Evolutionary conservation across 1,140 invertebrate genomes (phyloP).

Genomic region (Tetranychus urticae): DNA sequence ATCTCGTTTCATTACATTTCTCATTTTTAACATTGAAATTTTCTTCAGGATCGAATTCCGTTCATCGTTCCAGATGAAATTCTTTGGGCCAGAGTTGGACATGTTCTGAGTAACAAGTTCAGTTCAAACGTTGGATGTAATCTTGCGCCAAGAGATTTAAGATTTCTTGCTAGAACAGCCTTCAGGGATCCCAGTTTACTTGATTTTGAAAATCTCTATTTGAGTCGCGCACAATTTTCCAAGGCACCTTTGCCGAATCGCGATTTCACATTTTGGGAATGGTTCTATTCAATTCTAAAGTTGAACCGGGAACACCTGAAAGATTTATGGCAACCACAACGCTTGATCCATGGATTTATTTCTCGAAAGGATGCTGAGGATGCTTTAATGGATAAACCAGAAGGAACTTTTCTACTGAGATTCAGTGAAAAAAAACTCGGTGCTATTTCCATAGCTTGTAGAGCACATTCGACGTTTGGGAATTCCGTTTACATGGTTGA

Average conservation of each 20-base stretch:
- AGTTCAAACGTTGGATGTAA: constrained; percentile 49
- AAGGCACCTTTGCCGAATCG: constrained; percentile 73
- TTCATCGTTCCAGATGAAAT: constrained; percentile 72
- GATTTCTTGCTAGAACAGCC: constrained; percentile 72
- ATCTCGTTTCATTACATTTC: too few relatives aligned
- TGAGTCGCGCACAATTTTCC: constrained; percentile 77
- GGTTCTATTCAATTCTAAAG: constrained; percentile 93
- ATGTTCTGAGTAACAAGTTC: constrained; percentile 73
- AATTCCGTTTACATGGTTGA: constrained; percentile 26
- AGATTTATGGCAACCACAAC: constrained; percentile 50
- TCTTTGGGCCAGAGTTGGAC: constrained; percentile 53
- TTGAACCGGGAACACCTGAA: constrained; percentile 74
- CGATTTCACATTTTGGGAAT: constrained; percentile 94
- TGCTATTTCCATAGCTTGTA: constrained; percentile 84
- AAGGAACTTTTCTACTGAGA: constrained; percentile 71
- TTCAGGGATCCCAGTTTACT: constrained; percentile 29
- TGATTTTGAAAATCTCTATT: constrained; percentile 27
- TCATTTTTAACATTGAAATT: too few relatives aligned
- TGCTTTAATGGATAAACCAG: constrained; percentile 40
- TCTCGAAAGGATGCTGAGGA: constrained; percentile 69
- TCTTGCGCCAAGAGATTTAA: constrained; percentile 56
- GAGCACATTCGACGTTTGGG: constrained; percentile 32
- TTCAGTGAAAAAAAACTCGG: constrained; percentile 87
- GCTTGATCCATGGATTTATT: constrained; percentile 66
- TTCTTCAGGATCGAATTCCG: constrained; percentile 27